A percentile compares a stretch with the other conserved stretches of the same genome.
These are phyloP conservation scores for Columba janthina DNA, from an alignment of 2,113 vertebrate genomes.

Conservation along the genomic window DNA sequence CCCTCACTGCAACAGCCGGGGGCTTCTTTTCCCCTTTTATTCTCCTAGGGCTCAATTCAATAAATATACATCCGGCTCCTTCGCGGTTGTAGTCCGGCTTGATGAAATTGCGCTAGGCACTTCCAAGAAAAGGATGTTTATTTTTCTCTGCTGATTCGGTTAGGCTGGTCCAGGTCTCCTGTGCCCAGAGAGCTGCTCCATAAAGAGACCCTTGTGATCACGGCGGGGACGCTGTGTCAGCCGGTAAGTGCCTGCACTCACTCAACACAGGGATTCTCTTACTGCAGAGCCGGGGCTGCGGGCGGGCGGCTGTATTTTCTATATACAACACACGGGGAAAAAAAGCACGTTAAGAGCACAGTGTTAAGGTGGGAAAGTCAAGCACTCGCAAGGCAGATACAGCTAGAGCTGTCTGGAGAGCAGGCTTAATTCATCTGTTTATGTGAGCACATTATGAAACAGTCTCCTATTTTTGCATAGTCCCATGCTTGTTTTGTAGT, in stretches of 20 bases:
- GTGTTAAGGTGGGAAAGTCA: slow-evolving; percentile 40
- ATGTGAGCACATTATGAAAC: background rate
- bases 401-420: background rate
- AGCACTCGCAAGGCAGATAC: background rate
- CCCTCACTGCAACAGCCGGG: background rate
- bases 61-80: slow-evolving; percentile 35
- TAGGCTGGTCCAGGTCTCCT: background rate
- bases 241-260: background rate
- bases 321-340: rapidly evolving
- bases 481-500: background rate
- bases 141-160: slow-evolving; percentile 25
- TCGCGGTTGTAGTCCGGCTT: background rate
- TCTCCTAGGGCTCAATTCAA: slow-evolving; percentile 15
- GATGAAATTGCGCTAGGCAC: slow-evolving; percentile 31
- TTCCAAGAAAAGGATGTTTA: slow-evolving; percentile 42
- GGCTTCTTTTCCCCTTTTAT: background rate
- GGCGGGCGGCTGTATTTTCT: background rate
- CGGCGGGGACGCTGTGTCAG: background rate
- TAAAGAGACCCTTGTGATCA: slow-evolving; percentile 39
- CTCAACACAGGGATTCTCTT: background rate
- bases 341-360: background rate
- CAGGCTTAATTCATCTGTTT: slow-evolving; percentile 12
- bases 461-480: background rate
- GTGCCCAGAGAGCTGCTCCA: background rate
- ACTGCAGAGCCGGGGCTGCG: rapidly evolving